Conservation (phyloP, 2,113 vertebrate species). For the Crypturellus undulatus region DNA sequence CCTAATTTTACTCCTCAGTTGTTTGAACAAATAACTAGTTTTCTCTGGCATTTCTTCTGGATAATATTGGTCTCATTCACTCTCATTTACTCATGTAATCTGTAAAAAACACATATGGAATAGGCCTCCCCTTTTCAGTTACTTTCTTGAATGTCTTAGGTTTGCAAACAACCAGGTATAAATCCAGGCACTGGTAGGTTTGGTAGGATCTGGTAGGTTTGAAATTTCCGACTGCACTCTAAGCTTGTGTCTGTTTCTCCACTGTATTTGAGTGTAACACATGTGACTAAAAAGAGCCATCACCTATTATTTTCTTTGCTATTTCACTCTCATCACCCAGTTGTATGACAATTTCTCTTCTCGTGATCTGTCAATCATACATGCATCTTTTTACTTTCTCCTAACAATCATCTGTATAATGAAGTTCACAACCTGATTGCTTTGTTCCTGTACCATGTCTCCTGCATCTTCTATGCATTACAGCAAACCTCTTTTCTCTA, state of each 20-base stretch:
- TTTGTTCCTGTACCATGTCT: neutral
- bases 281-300: neutral
- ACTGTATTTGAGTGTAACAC: neutral
- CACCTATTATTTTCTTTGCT: neutral
- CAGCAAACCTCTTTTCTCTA: neutral
- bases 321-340: neutral
- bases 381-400: neutral
- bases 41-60: neutral
- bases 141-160: neutral
- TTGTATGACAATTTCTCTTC: slow-evolving; percentile 1
- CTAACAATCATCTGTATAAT: neutral
- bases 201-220: neutral
- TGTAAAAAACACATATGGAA: neutral
- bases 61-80: neutral
- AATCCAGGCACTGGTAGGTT: neutral
- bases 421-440: neutral
- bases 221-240: neutral
- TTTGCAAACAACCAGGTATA: neutral
- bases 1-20: neutral
- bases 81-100: neutral
- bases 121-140: neutral
- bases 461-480: neutral
- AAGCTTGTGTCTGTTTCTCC: neutral
- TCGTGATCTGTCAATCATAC: neutral
- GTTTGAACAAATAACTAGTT: neutral